Percentiles rank a stretch among this genome's conserved stretches.
These are phyloP conservation scores for Anas platyrhynchos DNA, from an alignment of 2,113 vertebrate species.

Conservation along the genomic window DNA sequence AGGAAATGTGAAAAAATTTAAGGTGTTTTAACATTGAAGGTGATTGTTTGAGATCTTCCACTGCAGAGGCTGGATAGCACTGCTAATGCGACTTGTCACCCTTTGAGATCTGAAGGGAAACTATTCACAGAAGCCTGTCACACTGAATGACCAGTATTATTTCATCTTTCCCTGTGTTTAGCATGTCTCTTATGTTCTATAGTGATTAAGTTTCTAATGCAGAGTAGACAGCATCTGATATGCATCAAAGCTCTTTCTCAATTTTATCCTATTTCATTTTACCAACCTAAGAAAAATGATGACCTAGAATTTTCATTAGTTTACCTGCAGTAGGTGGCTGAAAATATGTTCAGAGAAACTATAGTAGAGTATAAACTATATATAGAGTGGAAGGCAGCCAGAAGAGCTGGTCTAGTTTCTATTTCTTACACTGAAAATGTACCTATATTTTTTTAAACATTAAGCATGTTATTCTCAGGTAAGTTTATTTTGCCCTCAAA, in stretches of 20 bases:
- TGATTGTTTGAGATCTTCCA: not conserved
- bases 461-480: not conserved
- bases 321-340: not conserved
- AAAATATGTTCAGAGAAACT: not conserved
- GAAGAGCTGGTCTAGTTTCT: not conserved
- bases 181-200: not conserved
- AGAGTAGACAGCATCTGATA: not conserved
- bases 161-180: not conserved
- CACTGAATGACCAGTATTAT: not conserved
- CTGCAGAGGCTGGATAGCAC: not conserved
- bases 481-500: not conserved
- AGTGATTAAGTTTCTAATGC: not conserved
- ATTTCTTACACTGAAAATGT: not conserved
- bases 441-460: not conserved
- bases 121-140: not conserved
- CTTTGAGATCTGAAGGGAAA: not conserved
- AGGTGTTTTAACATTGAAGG: not conserved
- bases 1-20: not conserved
- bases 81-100: not conserved
- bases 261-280: not conserved
- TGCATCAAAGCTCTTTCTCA: not conserved
- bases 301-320: not conserved
- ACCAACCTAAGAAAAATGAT: not conserved
- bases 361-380: not conserved
- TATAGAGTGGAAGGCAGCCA: not conserved